phyloP scores from a whole-genome alignment of 2,113 vertebrate genomes.

The Hippocampus barbouri region DNA sequence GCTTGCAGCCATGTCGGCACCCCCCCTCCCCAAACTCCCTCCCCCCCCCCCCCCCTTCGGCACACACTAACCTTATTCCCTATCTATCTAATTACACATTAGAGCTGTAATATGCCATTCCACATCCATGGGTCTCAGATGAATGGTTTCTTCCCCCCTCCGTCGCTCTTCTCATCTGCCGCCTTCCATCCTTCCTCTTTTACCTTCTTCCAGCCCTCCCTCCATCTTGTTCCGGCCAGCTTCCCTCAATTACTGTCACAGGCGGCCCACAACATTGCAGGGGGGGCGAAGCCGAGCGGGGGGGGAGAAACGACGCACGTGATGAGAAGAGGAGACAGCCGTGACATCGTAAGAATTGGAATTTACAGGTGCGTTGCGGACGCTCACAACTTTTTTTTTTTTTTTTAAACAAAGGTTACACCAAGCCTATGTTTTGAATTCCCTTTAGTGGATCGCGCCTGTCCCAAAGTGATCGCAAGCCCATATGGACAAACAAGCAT shows the following conservation, averaged over 20 bases:
- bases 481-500: too few relatives aligned
- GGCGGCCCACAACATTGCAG: constrained; percentile 60
- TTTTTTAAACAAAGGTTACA: neutral
- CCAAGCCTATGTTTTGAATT: neutral
- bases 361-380: constrained; percentile 60
- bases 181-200: constrained; percentile 33
- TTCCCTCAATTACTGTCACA: constrained; percentile 76
- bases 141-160: constrained; percentile 66
- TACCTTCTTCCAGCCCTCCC: constrained; percentile 46
- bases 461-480: neutral
- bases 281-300: neutral
- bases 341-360: constrained; percentile 50
- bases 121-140: constrained; percentile 73
- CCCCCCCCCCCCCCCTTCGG: constrained; percentile 13
- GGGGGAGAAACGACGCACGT: constrained; percentile 9
- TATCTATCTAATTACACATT: constrained; percentile 78
- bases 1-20: constrained; percentile 40
- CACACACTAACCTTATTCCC: constrained; percentile 68
- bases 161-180: constrained; percentile 49
- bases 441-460: neutral
- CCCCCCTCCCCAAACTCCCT: constrained; percentile 8
- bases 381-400: neutral
- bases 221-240: constrained; percentile 70
- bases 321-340: constrained; percentile 54
- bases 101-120: constrained; percentile 76